Base-by-base conservation (phyloP, 1,140 invertebrate genomes). In the Habropoda laboriosa region DNA sequence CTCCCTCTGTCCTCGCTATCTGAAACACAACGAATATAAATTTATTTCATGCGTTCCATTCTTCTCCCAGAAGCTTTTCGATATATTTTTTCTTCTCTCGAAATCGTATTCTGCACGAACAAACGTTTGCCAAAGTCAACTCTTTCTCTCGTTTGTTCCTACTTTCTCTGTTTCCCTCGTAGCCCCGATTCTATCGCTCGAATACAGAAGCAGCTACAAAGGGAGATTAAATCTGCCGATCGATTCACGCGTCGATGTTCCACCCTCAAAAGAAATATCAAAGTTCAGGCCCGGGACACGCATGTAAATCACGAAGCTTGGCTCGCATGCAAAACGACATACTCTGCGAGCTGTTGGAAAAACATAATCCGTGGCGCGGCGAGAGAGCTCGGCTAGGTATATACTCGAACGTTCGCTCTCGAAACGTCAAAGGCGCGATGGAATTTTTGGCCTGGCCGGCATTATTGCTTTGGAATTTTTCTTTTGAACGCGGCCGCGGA, bases 161-260 rank as follows among this genome's bases (percentile, higher is more conserved):
- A n/a, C n/a, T n/a, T n/a, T n/a, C n/a, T n/a, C n/a, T n/a, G n/a
- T 24, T 2, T 42, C 40, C 16, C 38, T 30, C 7, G 3, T 5
- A 12, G 4, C 10, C 18, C 27, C 24, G 30, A 32, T 49, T 27
- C 40, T 49, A 21, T 27, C 24, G 61, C 30, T n/a, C 16, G 16
- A 32, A 42, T n/a, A n/a, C 30, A 27, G 73, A 18, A 30, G 49
- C 24, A n/a, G 38, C 27, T 27, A 58, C 70, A 60, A 72, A 72
- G 55, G 70, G 13, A 67, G 61, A 75, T 75, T 53, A 67, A 75
- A 75, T 75, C 38, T 42, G 21, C n/a, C 27, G 45, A 55, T 66
- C 61, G 61, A 55, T 67, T 49, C 27, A 27, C 40, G 12, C 49
- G 38, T 42, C 45, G 32, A 42, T 24, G 47, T 74, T 64, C 38